phyloP scores from a whole-genome alignment of 2,797 vertebrate species.

The Ciconia nigra region DNA sequence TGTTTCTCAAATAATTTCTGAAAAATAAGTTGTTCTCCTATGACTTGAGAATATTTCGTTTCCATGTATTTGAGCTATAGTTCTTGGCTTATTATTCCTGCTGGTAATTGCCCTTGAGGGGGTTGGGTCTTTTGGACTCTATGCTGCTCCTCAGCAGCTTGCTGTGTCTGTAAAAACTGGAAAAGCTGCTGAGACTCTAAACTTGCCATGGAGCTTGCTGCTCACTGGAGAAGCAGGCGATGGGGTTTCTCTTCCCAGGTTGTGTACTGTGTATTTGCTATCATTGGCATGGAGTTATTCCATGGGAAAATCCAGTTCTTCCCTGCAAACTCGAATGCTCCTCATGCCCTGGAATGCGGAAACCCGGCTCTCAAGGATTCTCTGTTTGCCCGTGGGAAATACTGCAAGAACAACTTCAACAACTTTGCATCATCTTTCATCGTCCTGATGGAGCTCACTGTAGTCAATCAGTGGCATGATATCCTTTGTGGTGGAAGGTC shows the following conservation, averaged over 20 bases:
- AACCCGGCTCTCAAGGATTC: constrained; percentile 79
- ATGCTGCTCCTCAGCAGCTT: neutral
- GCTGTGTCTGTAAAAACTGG: neutral
- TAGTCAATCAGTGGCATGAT: constrained; percentile 97
- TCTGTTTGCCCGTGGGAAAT: constrained; percentile 80
- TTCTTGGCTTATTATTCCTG: neutral
- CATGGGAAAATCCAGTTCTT: constrained; percentile 82
- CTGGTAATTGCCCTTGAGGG: neutral
- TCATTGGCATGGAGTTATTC: constrained; percentile 95
- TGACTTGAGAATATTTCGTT: neutral
- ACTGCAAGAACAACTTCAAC: constrained; percentile 97
- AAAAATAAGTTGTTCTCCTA: neutral
- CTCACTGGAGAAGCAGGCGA: neutral
- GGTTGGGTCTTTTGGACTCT: neutral
- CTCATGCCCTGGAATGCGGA: constrained; percentile 77
- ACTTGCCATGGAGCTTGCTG: neutral
- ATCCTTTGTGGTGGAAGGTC: constrained; percentile 78
- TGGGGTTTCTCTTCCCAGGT: constrained; percentile 74
- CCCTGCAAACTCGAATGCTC: constrained; percentile 12
- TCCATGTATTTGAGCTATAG: neutral
- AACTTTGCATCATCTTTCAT: constrained; percentile 84
- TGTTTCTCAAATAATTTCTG: neutral
- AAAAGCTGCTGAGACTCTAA: neutral
- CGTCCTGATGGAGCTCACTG: constrained; percentile 88
- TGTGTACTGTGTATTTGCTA: constrained; percentile 90